These are phyloP conservation scores for Drosophila willistoni DNA, from an alignment of 1,140 invertebrate species.

Conservation along the genomic window DNA sequence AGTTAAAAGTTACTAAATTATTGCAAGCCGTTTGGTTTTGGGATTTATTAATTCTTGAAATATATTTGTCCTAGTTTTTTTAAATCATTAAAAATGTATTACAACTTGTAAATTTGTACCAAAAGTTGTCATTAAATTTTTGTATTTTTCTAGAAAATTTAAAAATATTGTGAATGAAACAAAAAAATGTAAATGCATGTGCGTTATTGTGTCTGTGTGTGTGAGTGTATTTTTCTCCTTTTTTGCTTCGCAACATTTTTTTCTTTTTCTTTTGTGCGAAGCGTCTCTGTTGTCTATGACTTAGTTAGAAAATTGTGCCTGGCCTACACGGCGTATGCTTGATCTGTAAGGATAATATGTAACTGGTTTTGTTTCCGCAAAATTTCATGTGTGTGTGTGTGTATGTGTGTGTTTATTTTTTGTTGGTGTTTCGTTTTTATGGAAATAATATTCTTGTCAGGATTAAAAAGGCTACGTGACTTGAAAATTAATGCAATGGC, in stretches of 20 bases:
- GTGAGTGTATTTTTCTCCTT: background rate
- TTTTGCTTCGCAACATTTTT: background rate
- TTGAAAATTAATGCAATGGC: slow-evolving; percentile 70
- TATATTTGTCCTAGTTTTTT: too few species aligned
- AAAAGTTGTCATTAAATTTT: too few species aligned
- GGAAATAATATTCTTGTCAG: slow-evolving; percentile 83
- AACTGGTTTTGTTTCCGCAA: slow-evolving; percentile 10
- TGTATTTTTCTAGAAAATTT: background rate
- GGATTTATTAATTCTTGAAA: too few species aligned
- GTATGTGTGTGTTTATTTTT: slow-evolving; percentile 30
- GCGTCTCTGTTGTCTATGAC: slow-evolving; percentile 38
- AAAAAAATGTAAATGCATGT: slow-evolving; percentile 44
- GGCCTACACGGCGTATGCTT: slow-evolving; percentile 56
- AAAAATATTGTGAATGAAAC: background rate
- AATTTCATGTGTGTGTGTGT: slow-evolving; percentile 1
- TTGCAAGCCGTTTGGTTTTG: too few species aligned
- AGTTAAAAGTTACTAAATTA: too few species aligned
- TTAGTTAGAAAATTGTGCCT: slow-evolving; percentile 25
- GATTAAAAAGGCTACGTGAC: slow-evolving; percentile 82
- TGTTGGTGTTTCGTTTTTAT: slow-evolving; percentile 63
- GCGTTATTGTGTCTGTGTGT: background rate
- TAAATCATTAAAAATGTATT: too few species aligned
- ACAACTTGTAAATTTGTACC: too few species aligned
- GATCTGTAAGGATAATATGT: slow-evolving; percentile 38
- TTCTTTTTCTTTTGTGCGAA: background rate